Percentiles rank a stretch among this genome's conserved stretches.
phyloP scores from a whole-genome alignment of 2,888 invertebrate genomes.

The Cryptosula pallasiana region DNA sequence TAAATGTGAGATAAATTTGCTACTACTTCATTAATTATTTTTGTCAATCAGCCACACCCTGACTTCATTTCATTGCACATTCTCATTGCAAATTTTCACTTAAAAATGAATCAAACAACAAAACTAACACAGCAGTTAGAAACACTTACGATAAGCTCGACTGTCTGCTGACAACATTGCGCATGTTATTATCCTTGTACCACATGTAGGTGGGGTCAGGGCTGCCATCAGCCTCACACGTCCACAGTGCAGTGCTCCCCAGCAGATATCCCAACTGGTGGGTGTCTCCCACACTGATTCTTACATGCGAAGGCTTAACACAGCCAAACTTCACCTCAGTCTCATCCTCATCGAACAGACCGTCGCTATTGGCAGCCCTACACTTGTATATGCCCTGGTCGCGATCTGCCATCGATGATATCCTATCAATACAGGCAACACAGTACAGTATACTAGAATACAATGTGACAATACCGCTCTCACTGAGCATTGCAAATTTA shows the following conservation, averaged over 20 bases:
- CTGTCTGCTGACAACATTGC: neutral
- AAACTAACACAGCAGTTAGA: too few relatives aligned
- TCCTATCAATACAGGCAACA: neutral
- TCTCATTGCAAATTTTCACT: too few relatives aligned
- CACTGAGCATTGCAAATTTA: too few relatives aligned
- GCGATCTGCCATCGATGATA: neutral
- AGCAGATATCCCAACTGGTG: neutral
- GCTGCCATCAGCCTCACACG: neutral
- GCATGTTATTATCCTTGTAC: neutral
- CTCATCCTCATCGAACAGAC: neutral
- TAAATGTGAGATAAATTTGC: too few relatives aligned
- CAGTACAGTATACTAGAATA: too few relatives aligned
- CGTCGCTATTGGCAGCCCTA: neutral
- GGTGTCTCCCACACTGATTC: neutral
- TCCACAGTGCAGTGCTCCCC: neutral
- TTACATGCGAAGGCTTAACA: neutral
- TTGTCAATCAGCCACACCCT: too few relatives aligned
- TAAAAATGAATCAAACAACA: too few relatives aligned
- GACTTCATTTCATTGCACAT: too few relatives aligned
- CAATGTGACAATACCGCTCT: too few relatives aligned
- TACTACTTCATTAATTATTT: too few relatives aligned
- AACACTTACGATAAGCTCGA: neutral
- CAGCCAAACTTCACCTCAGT: neutral
- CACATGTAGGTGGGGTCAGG: neutral
- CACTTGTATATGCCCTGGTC: constrained; percentile 15